Evolutionary conservation across 53 echinoderm and acorn worm species (phyloP), one percentile per base, ranked within the genome.

Genomic region (Zoroaster sp.): DNA sequence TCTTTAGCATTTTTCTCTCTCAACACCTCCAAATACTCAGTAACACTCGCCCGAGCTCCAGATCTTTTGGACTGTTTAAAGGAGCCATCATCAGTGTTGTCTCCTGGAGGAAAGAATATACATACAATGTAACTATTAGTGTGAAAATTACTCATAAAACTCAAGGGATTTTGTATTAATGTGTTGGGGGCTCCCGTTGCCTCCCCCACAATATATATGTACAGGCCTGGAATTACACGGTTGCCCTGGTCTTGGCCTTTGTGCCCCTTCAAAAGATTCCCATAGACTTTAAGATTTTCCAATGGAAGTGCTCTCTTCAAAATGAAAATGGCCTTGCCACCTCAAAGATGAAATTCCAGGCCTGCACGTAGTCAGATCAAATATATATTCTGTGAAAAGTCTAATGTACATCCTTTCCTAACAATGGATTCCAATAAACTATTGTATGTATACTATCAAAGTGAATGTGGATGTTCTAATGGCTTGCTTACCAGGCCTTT

Each of bases 401-500:
- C n/a, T n/a, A 52, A 18, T 52, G 8, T 1, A 9, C 20, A 4
- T 52, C 20, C 20, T 52, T 52, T 6, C 5, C 5, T 6, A 44
- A 44, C 20, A 15, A 52, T 49, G 49, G 49, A 52, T 9, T 52
- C 52, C 52, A 18, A 47, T 18, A 52, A 52, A 47, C 8, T n/a
- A n/a, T n/a, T n/a, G n/a, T n/a, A n/a, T n/a, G n/a, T n/a, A n/a
- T n/a, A n/a, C n/a, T n/a, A n/a, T n/a, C n/a, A n/a, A n/a, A n/a
- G n/a, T n/a, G n/a, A n/a, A n/a, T n/a, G n/a, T n/a, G n/a, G n/a
- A n/a, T 9, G 18, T 52, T 52, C 52, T 52, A 20, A 52, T 52
- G 52, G 52, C 52, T 52, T 75, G 51, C 35, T 78, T 59, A 78
- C 78, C 78, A 20, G 55, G 21, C 30, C 78, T 78, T 78, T 78